phyloP scores from a whole-genome alignment of 2,888 invertebrate species.

The Sinohyriopsis cumingii region DNA sequence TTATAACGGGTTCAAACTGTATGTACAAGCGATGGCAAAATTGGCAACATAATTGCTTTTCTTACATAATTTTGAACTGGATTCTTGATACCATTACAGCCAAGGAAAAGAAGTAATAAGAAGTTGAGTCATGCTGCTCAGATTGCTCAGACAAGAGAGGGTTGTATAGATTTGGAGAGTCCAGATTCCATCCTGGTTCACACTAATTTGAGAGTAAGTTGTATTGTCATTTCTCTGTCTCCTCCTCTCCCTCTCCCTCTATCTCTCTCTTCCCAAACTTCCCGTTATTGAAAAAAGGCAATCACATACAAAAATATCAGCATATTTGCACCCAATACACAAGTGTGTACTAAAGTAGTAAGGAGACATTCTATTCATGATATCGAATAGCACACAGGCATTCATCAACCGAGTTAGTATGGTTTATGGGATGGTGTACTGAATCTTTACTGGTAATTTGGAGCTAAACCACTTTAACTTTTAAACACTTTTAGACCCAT shows the following conservation, averaged over 20 bases:
- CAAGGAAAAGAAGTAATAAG: conserved; percentile 59
- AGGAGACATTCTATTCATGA: too few species aligned
- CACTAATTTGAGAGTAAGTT: conserved; percentile 81
- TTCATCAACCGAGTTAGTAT: too few species aligned
- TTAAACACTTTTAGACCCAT: too few species aligned
- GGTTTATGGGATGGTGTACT: too few species aligned
- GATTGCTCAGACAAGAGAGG: conserved; percentile 92
- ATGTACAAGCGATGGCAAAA: neutral
- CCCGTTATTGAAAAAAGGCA: too few species aligned
- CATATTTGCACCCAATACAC: too few species aligned
- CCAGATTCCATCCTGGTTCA: conserved; percentile 95
- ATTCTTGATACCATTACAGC: conserved; percentile 39
- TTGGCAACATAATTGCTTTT: neutral
- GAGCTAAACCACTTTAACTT: too few species aligned
- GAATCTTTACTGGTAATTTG: too few species aligned
- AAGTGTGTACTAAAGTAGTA: too few species aligned
- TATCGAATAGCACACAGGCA: too few species aligned
- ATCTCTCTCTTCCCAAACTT: too few species aligned
- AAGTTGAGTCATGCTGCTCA: conserved; percentile 82
- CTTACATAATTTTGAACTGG: neutral
- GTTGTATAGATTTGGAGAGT: conserved; percentile 94
- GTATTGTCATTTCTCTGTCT: neutral
- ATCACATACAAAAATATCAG: too few species aligned
- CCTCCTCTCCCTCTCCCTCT: neutral
- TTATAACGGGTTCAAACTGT: neutral